Conservation (phyloP, 2,888 invertebrate genomes). For the Drosophila histrio region DNA sequence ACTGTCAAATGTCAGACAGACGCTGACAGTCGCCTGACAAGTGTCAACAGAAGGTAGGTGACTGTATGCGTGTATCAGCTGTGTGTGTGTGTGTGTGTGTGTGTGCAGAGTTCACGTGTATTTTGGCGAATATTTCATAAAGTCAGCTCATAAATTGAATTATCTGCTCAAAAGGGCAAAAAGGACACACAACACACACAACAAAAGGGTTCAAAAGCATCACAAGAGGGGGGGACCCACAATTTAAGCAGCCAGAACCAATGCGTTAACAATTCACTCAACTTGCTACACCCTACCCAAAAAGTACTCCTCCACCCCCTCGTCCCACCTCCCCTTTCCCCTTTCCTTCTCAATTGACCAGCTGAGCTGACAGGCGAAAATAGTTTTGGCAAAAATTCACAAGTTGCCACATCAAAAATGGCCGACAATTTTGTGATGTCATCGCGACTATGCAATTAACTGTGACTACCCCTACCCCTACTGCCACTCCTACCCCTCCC, state of each 20-base stretch:
- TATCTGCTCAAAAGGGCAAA: slow-evolving; percentile 61
- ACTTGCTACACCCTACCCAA: background rate
- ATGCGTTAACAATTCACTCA: slow-evolving; percentile 42
- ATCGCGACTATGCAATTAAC: slow-evolving; percentile 57
- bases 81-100: slow-evolving; percentile 12
- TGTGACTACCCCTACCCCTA: slow-evolving; percentile 12
- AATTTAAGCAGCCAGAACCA: slow-evolving; percentile 47
- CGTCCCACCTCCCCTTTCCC: background rate
- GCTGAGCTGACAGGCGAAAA: slow-evolving; percentile 32
- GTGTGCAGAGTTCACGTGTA: slow-evolving; percentile 32
- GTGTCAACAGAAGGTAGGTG: slow-evolving; percentile 68
- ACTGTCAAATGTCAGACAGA: slow-evolving; percentile 74
- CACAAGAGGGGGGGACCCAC: slow-evolving; percentile 1
- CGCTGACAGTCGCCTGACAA: slow-evolving; percentile 74
- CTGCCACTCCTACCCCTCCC: background rate
- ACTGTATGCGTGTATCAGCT: slow-evolving; percentile 11
- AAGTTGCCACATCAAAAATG: slow-evolving; percentile 34
- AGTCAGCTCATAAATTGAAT: slow-evolving; percentile 72
- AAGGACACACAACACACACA: slow-evolving; percentile 35
- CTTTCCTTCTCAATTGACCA: slow-evolving; percentile 22
- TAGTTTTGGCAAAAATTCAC: slow-evolving; percentile 4
- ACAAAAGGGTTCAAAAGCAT: slow-evolving; percentile 32
- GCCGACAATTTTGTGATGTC: slow-evolving; percentile 44
- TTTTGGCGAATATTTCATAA: slow-evolving; percentile 59
- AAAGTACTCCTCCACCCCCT: background rate